Base-by-base conservation (phyloP, 2,113 vertebrate species). In the Pluvialis apricaria region DNA sequence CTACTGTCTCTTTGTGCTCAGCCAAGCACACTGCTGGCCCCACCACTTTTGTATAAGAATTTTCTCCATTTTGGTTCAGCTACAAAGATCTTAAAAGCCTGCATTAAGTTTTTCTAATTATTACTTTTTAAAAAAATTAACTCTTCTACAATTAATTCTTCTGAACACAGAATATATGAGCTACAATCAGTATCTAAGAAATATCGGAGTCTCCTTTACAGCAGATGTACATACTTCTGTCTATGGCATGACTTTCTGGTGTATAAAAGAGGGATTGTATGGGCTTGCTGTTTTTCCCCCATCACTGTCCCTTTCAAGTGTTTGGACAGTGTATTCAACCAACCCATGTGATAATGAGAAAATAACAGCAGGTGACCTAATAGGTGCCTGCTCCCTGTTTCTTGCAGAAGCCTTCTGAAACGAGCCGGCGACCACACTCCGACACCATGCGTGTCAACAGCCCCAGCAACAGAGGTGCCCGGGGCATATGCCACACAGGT, bases 361-460 rank as follows among this genome's bases (percentile, higher is more conserved):
- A 61, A 13, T 13, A 85, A 69, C 28, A 62, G 10, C 57, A 42
- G 51, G 34, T 44, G 6, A 82, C 24, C 16, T 62, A 80, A 58
- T 6, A 77, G 19, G 10, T 73, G 20, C 11, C 25, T 83, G 9
- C 9, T 78, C 11, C 20, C 1, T 1, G 28, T 65, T 78, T 80
- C 68, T 80, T 42, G 16, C 20, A 69, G 79, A 58, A 88, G 31
- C 28, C 66, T 55, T 76, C 51, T 49, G 34, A 47, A 85, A 61
- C 0, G 4, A 88, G 9, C 34, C 5, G 8, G 32, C 0, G 3
- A 55, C 49, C 24, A 49, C 6, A 0, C 2, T 28, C 61, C 51
- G 52, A 49, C 38, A 45, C 11, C 10, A 34, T 5, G 4, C 0
- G 0, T 5, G 10, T 18, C 57, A 71, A 36, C 44, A 92, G 15